Evolutionary conservation across 2,888 invertebrate species (phyloP).

Genomic region (Alviniconcha strummeri): DNA sequence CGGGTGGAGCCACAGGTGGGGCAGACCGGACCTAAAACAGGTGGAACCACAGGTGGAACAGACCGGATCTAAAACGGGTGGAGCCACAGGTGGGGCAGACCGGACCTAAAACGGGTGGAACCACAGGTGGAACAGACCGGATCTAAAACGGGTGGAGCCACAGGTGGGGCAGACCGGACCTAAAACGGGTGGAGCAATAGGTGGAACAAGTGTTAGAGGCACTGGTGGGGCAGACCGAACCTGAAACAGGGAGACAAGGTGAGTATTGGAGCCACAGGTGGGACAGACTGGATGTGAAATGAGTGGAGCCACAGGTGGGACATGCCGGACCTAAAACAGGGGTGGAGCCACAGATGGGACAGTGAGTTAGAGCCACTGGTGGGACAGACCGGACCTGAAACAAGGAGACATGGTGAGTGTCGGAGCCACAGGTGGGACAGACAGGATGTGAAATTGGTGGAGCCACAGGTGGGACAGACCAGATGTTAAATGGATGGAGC

Average conservation of each 20-base stretch:
- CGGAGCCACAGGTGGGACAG: conserved; percentile 16
- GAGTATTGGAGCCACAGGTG: conserved; percentile 3
- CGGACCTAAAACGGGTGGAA: not conserved
- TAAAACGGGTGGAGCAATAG: not conserved
- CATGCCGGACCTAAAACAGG: not conserved
- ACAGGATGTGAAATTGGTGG: not conserved
- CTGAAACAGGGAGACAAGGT: not conserved
- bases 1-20: not conserved
- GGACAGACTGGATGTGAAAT: conserved; percentile 19
- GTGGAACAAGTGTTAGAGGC: not conserved
- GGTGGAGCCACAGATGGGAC: not conserved
- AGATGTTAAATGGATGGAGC: not conserved
- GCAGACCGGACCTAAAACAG: not conserved
- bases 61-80: not conserved
- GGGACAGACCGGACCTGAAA: not conserved
- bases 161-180: not conserved
- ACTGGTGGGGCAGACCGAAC: not conserved
- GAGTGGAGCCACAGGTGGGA: not conserved
- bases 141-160: not conserved
- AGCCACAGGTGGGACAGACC: not conserved
- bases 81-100: not conserved
- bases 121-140: conserved; percentile 18
- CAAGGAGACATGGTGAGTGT: not conserved
- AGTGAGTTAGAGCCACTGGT: not conserved
- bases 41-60: not conserved